Conservation (phyloP, 2,113 vertebrate genomes). For the Phylloscopus whistleri region DNA sequence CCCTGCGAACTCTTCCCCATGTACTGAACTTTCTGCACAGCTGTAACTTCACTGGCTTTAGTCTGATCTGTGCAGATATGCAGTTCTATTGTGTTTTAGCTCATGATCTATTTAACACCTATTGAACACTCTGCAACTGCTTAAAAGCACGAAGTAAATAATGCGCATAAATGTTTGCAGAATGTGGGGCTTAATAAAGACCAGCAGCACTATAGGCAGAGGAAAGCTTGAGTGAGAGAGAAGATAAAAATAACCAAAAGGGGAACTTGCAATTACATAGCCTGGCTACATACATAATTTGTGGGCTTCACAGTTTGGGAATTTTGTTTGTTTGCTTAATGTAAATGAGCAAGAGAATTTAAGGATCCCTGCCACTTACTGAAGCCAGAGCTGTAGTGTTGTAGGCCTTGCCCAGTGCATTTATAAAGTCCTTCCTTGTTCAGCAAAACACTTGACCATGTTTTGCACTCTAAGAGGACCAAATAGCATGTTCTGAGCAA, state of each 20-base stretch:
- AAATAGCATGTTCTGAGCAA: background rate
- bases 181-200: background rate
- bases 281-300: background rate
- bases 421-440: background rate
- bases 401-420: background rate
- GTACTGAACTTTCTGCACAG: background rate
- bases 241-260: conserved; percentile 5
- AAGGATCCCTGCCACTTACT: conserved; percentile 20
- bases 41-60: background rate
- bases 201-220: background rate
- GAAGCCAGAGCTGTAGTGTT: background rate
- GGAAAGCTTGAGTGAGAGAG: background rate
- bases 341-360: conserved; percentile 40
- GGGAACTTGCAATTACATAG: conserved; percentile 4
- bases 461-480: background rate
- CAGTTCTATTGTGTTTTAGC: background rate
- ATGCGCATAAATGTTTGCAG: background rate
- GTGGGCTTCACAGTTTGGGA: background rate
- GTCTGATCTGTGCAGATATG: background rate
- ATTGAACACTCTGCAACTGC: background rate
- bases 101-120: conserved; percentile 14
- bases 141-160: conserved; percentile 25
- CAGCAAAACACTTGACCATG: background rate
- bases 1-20: background rate
- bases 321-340: conserved; percentile 52